Conservation (phyloP, 2,797 vertebrate species). For the Crenichthys baileyi region DNA sequence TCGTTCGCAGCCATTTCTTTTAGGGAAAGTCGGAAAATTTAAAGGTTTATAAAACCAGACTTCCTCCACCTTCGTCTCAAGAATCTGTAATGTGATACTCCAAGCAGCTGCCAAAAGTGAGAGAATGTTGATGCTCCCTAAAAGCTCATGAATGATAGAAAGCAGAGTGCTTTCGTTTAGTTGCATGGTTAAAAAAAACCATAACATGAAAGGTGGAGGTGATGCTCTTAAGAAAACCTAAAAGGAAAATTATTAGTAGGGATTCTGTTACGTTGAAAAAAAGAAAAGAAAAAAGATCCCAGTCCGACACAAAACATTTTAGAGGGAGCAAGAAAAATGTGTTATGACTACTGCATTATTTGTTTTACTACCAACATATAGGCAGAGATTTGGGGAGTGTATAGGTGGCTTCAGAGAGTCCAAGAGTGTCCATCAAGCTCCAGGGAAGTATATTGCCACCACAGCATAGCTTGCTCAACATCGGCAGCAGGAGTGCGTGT, state of each 20-base stretch:
- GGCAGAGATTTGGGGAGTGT: not conserved
- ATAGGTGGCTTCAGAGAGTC: too few relatives aligned
- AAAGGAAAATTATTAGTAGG: not conserved
- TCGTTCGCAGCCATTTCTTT: not conserved
- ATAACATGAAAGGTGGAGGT: not conserved
- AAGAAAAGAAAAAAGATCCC: not conserved
- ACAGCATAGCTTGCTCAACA: not conserved
- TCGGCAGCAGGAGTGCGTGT: not conserved
- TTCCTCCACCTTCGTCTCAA: slow-evolving; percentile 3
- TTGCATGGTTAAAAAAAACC: too few relatives aligned
- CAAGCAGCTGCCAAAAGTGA: not conserved
- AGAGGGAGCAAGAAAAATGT: too few relatives aligned
- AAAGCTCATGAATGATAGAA: not conserved
- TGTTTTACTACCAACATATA: not conserved
- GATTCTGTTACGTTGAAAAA: not conserved
- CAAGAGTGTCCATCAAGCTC: too few relatives aligned
- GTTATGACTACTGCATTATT: not conserved
- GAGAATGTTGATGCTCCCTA: not conserved
- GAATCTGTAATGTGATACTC: not conserved
- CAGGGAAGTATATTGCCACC: not conserved
- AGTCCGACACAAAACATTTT: not conserved
- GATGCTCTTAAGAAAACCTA: not conserved
- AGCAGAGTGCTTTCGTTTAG: not conserved
- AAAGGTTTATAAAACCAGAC: slow-evolving; percentile 33
- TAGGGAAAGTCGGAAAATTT: not conserved